These are phyloP conservation scores for Calephelis virginiensis DNA, from an alignment of 1,140 invertebrate species.

Conservation along the genomic window DNA sequence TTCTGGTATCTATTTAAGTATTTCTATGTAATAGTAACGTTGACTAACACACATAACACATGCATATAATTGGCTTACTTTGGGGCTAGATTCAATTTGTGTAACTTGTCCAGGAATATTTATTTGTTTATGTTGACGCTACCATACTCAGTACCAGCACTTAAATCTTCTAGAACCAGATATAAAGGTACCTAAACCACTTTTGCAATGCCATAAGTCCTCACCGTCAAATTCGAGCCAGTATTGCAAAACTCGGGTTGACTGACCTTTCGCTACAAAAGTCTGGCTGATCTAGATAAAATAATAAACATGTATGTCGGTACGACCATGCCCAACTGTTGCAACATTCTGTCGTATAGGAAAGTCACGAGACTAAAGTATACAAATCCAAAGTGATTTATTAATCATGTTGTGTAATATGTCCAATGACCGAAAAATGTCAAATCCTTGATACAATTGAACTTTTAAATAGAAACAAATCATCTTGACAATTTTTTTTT, in stretches of 20 bases:
- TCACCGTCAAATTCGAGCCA: constrained; percentile 1
- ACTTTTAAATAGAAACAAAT: no score
- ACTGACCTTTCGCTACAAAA: constrained; percentile 69
- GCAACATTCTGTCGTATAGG: constrained; percentile 28
- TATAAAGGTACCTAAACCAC: neutral
- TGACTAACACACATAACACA: no score
- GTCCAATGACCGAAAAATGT: neutral
- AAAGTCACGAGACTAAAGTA: constrained; percentile 17
- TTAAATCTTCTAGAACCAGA: no score
- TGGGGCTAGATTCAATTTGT: no score
- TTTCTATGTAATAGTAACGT: no score
- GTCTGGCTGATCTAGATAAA: constrained; percentile 59
- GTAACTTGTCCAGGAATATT: no score
- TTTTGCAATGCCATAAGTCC: constrained; percentile 9
- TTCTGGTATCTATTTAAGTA: no score
- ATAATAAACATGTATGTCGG: constrained; percentile 50
- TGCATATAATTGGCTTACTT: no score
- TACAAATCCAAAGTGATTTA: constrained; percentile 12
- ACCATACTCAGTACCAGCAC: no score
- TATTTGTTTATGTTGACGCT: no score
- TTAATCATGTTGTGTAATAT: neutral
- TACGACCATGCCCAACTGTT: constrained; percentile 40
- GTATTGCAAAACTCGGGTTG: constrained; percentile 45
- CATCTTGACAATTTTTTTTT: no score
- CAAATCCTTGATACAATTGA: no score